These are phyloP conservation scores for Lepidonotus clava DNA, from an alignment of 2,888 invertebrate species.

Conservation along the genomic window DNA sequence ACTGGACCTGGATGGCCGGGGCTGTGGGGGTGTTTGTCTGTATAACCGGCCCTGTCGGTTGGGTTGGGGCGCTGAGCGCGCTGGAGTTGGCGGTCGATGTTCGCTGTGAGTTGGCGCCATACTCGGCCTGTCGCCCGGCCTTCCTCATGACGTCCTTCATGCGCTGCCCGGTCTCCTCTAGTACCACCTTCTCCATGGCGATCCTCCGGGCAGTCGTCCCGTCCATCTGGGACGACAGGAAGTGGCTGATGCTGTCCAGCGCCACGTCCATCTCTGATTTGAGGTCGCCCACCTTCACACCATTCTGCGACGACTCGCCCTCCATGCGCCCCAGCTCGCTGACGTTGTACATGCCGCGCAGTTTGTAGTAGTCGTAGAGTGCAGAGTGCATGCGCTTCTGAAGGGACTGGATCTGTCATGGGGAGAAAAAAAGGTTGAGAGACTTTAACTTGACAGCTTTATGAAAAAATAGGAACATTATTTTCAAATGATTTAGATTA, in stretches of 20 bases:
- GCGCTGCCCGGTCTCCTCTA: slow-evolving; percentile 42
- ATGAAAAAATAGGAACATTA: too few relatives aligned
- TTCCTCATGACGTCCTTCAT: neutral
- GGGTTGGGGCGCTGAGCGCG: too few relatives aligned
- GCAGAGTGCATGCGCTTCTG: slow-evolving; percentile 76
- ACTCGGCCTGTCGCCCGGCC: neutral
- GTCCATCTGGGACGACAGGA: slow-evolving; percentile 74
- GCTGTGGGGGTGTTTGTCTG: too few relatives aligned
- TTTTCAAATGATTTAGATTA: too few relatives aligned
- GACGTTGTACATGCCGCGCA: slow-evolving; percentile 74
- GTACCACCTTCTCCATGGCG: slow-evolving; percentile 58
- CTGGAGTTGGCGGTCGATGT: neutral
- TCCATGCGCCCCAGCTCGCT: slow-evolving; percentile 74
- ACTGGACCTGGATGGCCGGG: slow-evolving; percentile 5
- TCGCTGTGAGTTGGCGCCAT: too few relatives aligned
- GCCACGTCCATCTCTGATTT: slow-evolving; percentile 69
- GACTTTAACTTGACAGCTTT: too few relatives aligned
- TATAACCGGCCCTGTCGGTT: too few relatives aligned
- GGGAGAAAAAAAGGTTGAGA: neutral
- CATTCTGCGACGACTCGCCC: slow-evolving; percentile 70
- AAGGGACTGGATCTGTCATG: slow-evolving; percentile 72
- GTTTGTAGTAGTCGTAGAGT: slow-evolving; percentile 76
- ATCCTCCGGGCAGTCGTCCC: slow-evolving; percentile 64
- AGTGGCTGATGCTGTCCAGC: slow-evolving; percentile 73
- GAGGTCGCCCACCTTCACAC: slow-evolving; percentile 60